Evolutionary conservation across 2,797 vertebrate species (phyloP), one percentile per base, ranked within the genome.

Genomic region (Apogon hyalosoma): DNA sequence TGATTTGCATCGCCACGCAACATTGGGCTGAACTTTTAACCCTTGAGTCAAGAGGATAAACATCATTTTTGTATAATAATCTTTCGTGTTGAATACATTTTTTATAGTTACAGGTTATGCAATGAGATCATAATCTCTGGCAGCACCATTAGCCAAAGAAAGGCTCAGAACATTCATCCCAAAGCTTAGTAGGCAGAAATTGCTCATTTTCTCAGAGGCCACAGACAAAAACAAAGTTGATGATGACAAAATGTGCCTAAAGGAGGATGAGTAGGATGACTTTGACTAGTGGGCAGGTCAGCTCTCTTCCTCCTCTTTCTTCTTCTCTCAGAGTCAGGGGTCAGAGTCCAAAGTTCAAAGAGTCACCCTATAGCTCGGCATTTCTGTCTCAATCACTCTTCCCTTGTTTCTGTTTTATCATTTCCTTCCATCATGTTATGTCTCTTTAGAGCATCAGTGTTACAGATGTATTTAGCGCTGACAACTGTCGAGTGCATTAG

Each of bases 311-410:
- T 54, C 50, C 46, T 71, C 53, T 39, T 58, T 50, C 42, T 46
- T 61, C 50, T 42, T 48, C 63, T 74, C 55, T 55, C 52, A 71
- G 77, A 85, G 80, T 87, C 75, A 73, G 52, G 38, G 31, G 84
- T 6, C 24, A 28, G 24, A 77, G 53, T 31, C 13, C 38, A 66
- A 12, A 74, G 64, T 61, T 82, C 63, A 70, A 11, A 78, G 13
- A 49, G 33, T 61, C 14, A 28, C 33, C 48, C 38, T 38, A 14
- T 10, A 55, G 52, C 41, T 69, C 58, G 54, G 59, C 24, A 38
- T 48, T 50, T 57, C 39, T 40, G 18, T 73, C 69, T 57, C 51
- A 8, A 59, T 62, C 63, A 36, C 31, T 67, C 39, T n/a, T 62
- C 47, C 16, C 33, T 49, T 41, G 36, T 46, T 21, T 47, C 33